Evolutionary conservation across 2,888 invertebrate genomes (phyloP).

Genomic region (Isotomurus palustris): DNA sequence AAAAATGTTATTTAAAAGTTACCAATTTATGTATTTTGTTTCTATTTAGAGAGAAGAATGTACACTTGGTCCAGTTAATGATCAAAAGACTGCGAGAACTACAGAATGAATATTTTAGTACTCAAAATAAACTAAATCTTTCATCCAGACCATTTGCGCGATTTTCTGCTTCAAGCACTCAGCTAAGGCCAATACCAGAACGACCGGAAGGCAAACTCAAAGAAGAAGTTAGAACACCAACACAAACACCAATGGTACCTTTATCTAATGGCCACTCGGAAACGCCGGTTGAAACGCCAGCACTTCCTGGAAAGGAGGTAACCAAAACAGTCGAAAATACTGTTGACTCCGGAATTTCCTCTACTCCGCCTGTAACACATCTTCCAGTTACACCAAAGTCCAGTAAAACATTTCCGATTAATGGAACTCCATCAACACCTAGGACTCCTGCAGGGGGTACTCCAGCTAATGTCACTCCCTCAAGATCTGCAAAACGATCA

Average conservation of each 20-base stretch:
- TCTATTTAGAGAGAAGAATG: constrained; percentile 40
- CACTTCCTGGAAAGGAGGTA: neutral
- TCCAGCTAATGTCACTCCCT: constrained; percentile 1
- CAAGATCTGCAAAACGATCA: constrained; percentile 18
- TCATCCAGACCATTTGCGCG: constrained; percentile 58
- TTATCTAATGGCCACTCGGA: neutral
- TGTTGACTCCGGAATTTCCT: neutral
- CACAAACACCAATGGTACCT: no score
- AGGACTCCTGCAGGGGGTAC: neutral
- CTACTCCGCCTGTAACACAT: neutral
- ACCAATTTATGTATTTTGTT: neutral
- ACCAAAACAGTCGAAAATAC: neutral
- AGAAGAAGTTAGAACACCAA: no score
- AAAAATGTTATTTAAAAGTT: neutral
- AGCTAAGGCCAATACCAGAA: neutral
- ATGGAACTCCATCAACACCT: neutral
- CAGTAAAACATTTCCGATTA: neutral
- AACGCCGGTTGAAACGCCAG: neutral
- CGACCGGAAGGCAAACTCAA: neutral
- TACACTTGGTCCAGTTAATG: constrained; percentile 74
- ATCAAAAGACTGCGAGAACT: constrained; percentile 73
- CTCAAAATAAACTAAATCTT: constrained; percentile 8
- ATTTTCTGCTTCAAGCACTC: constrained; percentile 11
- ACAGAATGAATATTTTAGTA: constrained; percentile 56
- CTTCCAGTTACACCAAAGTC: neutral